These are phyloP conservation scores for Diaprepes abbreviatus DNA, from an alignment of 2,888 invertebrate genomes.

Conservation along the genomic window DNA sequence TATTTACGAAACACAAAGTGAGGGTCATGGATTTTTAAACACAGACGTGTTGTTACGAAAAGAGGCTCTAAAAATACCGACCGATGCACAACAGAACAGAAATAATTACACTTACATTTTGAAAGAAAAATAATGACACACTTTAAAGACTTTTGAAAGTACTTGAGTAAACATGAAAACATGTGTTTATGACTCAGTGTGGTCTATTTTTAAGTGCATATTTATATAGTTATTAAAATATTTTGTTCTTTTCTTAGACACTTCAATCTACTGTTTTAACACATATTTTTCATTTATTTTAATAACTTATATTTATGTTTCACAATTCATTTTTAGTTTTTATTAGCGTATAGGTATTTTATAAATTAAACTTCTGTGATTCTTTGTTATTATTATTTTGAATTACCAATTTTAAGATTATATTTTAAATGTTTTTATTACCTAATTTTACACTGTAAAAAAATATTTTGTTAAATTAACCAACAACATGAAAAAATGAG, in stretches of 20 bases:
- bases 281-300: neutral
- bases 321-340: neutral
- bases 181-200: neutral
- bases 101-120: neutral
- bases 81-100: conserved; percentile 1
- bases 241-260: neutral
- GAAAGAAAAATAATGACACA: neutral
- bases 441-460: too few relatives aligned
- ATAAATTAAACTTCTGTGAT: too few relatives aligned
- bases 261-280: neutral
- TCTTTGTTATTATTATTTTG: too few relatives aligned
- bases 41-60: conserved; percentile 24
- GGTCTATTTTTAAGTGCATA: neutral
- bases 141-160: conserved; percentile 13
- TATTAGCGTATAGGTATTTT: too few relatives aligned
- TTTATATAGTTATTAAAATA: neutral
- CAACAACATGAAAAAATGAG: too few relatives aligned
- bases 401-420: too few relatives aligned
- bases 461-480: too few relatives aligned
- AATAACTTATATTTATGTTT: neutral
- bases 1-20: conserved; percentile 2
- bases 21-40: conserved; percentile 38
- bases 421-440: too few relatives aligned
- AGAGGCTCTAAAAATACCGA: conserved; percentile 35
- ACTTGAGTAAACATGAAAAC: neutral